These are phyloP conservation scores for Colostygia pectinataria DNA, from an alignment of 2,888 invertebrate species.

Conservation along the genomic window DNA sequence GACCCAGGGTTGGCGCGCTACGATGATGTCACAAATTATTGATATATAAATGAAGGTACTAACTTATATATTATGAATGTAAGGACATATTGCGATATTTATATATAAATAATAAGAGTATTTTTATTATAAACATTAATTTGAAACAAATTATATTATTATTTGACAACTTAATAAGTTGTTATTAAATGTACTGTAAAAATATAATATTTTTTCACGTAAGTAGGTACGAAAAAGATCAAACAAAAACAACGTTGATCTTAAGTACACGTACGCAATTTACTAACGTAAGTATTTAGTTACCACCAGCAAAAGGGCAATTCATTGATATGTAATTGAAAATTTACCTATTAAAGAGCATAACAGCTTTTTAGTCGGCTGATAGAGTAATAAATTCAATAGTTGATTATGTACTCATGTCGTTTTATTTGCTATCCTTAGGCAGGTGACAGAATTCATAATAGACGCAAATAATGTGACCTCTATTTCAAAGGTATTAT, in stretches of 20 bases:
- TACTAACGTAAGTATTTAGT: background rate
- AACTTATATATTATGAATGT: no score
- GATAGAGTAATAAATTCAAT: constrained; percentile 21
- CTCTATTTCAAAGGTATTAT: background rate
- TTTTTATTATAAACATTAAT: no score
- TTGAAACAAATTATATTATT: no score
- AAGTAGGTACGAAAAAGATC: no score
- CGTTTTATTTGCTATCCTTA: constrained; percentile 24
- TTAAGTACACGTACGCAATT: no score
- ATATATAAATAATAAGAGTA: no score
- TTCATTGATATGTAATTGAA: constrained; percentile 17
- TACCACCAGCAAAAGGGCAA: constrained; percentile 1
- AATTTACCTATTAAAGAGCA: constrained; percentile 22
- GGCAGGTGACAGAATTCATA: constrained; percentile 17
- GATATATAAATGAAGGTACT: no score
- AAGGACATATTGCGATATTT: no score
- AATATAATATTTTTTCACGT: no score
- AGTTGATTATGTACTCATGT: constrained; percentile 23
- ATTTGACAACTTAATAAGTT: no score
- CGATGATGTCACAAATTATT: constrained; percentile 66
- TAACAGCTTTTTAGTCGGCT: constrained; percentile 19
- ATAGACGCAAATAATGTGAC: constrained; percentile 12
- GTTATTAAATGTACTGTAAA: no score
- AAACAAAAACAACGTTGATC: no score
- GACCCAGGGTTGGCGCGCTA: constrained; percentile 61